Conservation (phyloP, 1,140 invertebrate species). For the Aphaenogaster ashmeadi region DNA sequence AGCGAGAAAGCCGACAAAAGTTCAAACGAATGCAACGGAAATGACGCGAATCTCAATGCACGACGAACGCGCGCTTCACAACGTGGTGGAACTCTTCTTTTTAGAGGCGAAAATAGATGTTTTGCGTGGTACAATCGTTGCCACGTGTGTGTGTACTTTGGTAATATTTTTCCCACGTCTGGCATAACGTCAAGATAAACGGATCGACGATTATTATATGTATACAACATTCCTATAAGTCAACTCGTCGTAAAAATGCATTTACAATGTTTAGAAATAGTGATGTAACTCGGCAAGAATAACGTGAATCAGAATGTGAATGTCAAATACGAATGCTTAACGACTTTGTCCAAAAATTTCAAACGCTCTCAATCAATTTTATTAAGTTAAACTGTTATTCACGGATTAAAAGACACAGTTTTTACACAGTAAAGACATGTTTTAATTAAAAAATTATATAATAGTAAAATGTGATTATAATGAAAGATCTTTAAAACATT, state of each 20-base stretch:
- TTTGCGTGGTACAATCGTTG: constrained; percentile 31
- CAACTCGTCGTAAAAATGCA: constrained; percentile 19
- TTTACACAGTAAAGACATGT: not conserved
- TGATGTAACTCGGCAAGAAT: not conserved
- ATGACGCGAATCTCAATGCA: constrained; percentile 12
- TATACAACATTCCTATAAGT: constrained; percentile 9
- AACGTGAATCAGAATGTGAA: not conserved
- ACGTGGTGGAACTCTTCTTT: constrained; percentile 15
- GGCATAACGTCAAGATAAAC: constrained; percentile 63
- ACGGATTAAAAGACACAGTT: not conserved
- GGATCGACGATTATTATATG: constrained; percentile 28
- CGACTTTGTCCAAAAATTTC: not conserved
- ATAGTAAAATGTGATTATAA: not conserved
- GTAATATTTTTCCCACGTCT: constrained; percentile 46
- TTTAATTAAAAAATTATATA: not conserved
- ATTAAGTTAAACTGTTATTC: not conserved
- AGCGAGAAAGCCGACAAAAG: not conserved
- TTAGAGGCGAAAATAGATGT: constrained; percentile 46
- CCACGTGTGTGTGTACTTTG: constrained; percentile 29
- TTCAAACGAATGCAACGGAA: constrained; percentile 3
- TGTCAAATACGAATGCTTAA: not conserved
- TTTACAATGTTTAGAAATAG: constrained; percentile 18
- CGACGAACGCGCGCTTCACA: not conserved
- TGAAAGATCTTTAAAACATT: not conserved
- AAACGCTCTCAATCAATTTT: not conserved